A percentile compares a stretch with the other conserved stretches of the same genome.
phyloP scores from a whole-genome alignment of 2,888 invertebrate species.

The Philereme transversata region DNA sequence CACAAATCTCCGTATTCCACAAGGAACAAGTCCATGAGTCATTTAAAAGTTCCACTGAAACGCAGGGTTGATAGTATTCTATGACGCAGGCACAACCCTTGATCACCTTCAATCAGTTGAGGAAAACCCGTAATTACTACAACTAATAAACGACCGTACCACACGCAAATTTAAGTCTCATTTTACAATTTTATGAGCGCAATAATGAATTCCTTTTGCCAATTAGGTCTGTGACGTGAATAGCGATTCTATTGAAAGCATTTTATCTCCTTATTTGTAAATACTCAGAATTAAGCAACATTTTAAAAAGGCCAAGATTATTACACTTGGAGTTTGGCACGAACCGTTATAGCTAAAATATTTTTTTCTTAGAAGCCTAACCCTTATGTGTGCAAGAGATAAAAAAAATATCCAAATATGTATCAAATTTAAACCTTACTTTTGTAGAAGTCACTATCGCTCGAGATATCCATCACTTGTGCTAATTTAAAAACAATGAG shows the following conservation, averaged over 20 bases:
- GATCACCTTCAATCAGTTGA: constrained; percentile 60
- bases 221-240: constrained; percentile 40
- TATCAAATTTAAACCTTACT: too few relatives aligned
- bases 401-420: too few relatives aligned
- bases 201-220: constrained; percentile 52
- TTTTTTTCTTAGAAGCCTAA: too few relatives aligned
- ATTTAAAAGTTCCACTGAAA: constrained; percentile 43
- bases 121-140: constrained; percentile 58
- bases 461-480: too few relatives aligned
- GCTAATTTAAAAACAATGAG: too few relatives aligned
- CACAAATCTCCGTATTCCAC: background rate
- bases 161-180: constrained; percentile 33
- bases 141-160: constrained; percentile 43
- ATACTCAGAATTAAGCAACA: background rate
- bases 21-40: constrained; percentile 22
- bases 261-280: background rate
- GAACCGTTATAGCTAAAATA: too few relatives aligned
- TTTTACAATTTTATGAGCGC: constrained; percentile 33
- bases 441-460: too few relatives aligned
- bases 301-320: too few relatives aligned
- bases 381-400: too few relatives aligned
- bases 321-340: too few relatives aligned
- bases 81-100: constrained; percentile 64
- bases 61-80: constrained; percentile 54
- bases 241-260: constrained; percentile 26